Conservation (phyloP, 2,797 vertebrate species). For the Neosilurus hyrtlii region DNA sequence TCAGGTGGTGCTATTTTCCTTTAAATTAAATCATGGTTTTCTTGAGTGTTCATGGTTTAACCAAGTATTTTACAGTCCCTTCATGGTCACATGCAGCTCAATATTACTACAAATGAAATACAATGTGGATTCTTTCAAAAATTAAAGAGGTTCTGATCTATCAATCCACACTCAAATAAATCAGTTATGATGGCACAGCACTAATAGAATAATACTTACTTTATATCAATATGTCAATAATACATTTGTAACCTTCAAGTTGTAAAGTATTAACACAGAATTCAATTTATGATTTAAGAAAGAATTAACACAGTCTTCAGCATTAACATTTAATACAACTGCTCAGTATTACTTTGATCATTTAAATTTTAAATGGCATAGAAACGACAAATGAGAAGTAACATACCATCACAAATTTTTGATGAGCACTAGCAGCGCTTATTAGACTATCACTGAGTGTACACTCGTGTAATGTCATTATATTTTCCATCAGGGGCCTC, state of each 20-base stretch:
- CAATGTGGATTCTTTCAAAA: not conserved
- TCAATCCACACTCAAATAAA: not conserved
- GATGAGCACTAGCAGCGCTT: not conserved
- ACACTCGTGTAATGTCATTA: conserved; percentile 82
- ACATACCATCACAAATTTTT: not conserved
- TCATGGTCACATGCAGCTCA: not conserved
- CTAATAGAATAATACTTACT: not conserved
- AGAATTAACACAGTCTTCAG: not conserved
- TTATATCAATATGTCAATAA: not conserved
- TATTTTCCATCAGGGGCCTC: conserved; percentile 90
- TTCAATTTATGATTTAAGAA: not conserved
- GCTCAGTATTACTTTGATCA: not conserved
- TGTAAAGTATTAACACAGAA: no score
- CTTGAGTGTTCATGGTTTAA: no score
- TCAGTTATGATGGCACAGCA: not conserved
- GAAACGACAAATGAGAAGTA: not conserved
- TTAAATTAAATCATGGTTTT: no score
- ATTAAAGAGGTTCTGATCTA: not conserved
- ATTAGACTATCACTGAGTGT: conserved; percentile 74
- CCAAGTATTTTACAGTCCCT: not conserved
- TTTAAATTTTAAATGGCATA: not conserved
- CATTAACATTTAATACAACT: not conserved
- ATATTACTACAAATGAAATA: not conserved
- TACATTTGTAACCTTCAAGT: no score
- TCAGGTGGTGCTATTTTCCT: no score